phyloP scores from a whole-genome alignment of 1,140 invertebrate genomes.

The Leguminivora glycinivorella region DNA sequence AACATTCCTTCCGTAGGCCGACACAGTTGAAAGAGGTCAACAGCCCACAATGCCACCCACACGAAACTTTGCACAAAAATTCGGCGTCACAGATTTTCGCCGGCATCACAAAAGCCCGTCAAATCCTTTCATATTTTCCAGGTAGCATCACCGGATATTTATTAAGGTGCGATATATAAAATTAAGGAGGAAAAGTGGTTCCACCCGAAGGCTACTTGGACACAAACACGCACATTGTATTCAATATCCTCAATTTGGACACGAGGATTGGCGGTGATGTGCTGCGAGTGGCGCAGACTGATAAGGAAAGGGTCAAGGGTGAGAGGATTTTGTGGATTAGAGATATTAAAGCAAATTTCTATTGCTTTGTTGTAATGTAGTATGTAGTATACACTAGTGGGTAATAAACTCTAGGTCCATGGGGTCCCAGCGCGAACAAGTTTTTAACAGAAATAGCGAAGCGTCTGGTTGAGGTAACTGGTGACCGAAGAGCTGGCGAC shows the following conservation, averaged over 20 bases:
- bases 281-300: slow-evolving; percentile 64
- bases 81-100: slow-evolving; percentile 15
- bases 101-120: slow-evolving; percentile 16
- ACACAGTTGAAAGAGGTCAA: background rate
- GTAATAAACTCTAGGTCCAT: too few relatives aligned
- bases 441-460: too few relatives aligned
- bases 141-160: slow-evolving; percentile 7
- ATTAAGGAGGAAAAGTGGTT: slow-evolving; percentile 44
- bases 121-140: slow-evolving; percentile 25
- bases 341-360: background rate
- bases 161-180: slow-evolving; percentile 33
- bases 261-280: slow-evolving; percentile 59
- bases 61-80: slow-evolving; percentile 10
- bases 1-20: background rate
- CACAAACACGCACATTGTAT: slow-evolving; percentile 44
- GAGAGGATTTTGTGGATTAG: background rate
- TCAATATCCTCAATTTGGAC: slow-evolving; percentile 53
- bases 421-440: too few relatives aligned
- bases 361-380: background rate
- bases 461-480: too few relatives aligned
- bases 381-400: too few relatives aligned
- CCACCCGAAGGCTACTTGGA: slow-evolving; percentile 44
- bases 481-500: too few relatives aligned
- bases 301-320: slow-evolving; percentile 51
- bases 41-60: background rate